A percentile compares a stretch with the other conserved stretches of the same genome.
phyloP scores from a whole-genome alignment of 2,113 vertebrate species.

The Ptyas mucosa region DNA sequence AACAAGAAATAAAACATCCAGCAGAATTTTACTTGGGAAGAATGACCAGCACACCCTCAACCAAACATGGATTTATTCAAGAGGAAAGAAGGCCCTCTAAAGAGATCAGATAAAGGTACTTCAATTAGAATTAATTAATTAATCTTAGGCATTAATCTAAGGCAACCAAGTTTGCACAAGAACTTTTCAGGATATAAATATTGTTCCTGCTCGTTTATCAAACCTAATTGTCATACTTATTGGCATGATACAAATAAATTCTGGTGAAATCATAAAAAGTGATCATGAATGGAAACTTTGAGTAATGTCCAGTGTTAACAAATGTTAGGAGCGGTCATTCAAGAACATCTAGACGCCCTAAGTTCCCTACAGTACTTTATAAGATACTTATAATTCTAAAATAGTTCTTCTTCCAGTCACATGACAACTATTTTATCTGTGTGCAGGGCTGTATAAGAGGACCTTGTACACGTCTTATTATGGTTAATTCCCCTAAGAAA shows the following conservation, averaged over 20 bases:
- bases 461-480: neutral
- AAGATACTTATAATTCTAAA: neutral
- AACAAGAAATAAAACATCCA: neutral
- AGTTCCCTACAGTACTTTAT: neutral
- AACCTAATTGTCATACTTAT: neutral
- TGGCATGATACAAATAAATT: neutral
- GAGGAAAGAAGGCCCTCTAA: neutral
- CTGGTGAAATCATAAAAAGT: neutral
- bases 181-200: neutral
- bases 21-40: neutral
- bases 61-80: constrained; percentile 8
- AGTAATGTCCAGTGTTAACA: neutral
- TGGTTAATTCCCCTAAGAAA: neutral
- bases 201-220: neutral
- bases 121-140: neutral
- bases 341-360: neutral
- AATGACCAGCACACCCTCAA: neutral
- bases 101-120: neutral
- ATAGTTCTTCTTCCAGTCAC: neutral
- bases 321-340: neutral
- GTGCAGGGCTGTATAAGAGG: neutral
- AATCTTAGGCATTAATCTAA: neutral
- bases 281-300: neutral
- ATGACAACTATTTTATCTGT: neutral
- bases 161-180: neutral